Evolutionary conservation across 2,888 invertebrate species (phyloP).

Genomic region (Drosophila nr. fundita): DNA sequence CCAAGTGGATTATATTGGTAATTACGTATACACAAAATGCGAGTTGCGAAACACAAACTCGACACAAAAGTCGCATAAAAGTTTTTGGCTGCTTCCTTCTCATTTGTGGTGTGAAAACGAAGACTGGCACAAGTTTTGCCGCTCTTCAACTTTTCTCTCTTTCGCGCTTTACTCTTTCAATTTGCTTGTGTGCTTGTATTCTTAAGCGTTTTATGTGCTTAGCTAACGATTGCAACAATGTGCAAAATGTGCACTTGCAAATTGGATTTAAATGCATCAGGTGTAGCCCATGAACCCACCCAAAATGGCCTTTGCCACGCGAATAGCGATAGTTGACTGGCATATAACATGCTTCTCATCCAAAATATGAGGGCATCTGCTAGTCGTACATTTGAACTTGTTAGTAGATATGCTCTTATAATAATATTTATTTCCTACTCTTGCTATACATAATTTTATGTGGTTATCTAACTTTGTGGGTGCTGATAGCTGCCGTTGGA

Average conservation of each 20-base stretch:
- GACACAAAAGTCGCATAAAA: constrained; percentile 11
- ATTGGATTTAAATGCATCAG: background rate
- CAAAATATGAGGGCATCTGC: background rate
- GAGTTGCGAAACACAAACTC: constrained; percentile 7
- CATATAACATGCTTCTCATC: background rate
- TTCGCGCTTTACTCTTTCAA: background rate
- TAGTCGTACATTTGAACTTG: background rate
- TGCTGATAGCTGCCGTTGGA: background rate
- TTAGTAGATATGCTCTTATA: background rate
- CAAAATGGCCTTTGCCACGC: background rate
- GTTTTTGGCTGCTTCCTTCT: constrained; percentile 6
- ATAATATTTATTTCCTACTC: background rate
- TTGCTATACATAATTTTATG: background rate
- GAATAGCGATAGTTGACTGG: background rate
- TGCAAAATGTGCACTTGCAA: background rate
- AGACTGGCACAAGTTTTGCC: constrained; percentile 15
- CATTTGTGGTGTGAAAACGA: constrained; percentile 6
- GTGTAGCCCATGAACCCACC: too few species aligned
- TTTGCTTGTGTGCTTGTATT: background rate
- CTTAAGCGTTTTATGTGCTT: background rate
- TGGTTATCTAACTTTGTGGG: constrained; percentile 6
- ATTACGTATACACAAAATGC: constrained; percentile 23
- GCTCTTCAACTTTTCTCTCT: background rate
- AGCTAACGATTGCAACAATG: background rate
- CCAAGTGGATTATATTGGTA: constrained; percentile 38